phyloP scores from a whole-genome alignment of 1,140 invertebrate genomes.

The Apis dorsata region DNA sequence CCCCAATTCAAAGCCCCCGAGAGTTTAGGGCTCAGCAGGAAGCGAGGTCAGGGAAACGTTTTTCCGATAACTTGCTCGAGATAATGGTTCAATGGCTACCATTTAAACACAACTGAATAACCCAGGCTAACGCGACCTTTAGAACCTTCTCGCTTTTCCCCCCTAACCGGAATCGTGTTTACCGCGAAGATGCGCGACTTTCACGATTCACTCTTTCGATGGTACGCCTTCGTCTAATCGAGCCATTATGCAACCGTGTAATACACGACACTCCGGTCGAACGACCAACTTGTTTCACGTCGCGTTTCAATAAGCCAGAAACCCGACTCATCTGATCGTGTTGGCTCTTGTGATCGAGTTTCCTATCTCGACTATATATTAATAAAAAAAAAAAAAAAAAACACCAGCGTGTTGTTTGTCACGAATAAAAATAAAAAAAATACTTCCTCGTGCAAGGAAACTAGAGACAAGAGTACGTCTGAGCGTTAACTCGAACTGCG shows the following conservation, averaged over 20 bases:
- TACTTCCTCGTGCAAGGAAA: no score
- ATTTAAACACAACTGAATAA: constrained; percentile 7
- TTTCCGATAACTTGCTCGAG: constrained; percentile 1
- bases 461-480: no score
- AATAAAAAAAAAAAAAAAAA: no score
- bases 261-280: neutral
- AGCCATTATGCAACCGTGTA: constrained; percentile 30
- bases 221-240: constrained; percentile 10
- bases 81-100: neutral
- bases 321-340: neutral
- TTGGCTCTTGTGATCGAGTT: neutral
- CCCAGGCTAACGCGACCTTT: constrained; percentile 26
- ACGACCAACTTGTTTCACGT: neutral
- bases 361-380: neutral
- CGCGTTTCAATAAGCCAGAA: neutral
- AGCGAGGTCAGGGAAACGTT: neutral
- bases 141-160: constrained; percentile 5
- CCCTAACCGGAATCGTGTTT: neutral
- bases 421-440: no score
- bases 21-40: no score
- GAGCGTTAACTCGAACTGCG: neutral
- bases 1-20: no score
- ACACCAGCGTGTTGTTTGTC: neutral
- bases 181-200: constrained; percentile 33
- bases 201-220: constrained; percentile 33